Percentiles rank a stretch among this genome's conserved stretches.
Conservation (phyloP, 2,888 invertebrate species). For the Athalia circularis region DNA sequence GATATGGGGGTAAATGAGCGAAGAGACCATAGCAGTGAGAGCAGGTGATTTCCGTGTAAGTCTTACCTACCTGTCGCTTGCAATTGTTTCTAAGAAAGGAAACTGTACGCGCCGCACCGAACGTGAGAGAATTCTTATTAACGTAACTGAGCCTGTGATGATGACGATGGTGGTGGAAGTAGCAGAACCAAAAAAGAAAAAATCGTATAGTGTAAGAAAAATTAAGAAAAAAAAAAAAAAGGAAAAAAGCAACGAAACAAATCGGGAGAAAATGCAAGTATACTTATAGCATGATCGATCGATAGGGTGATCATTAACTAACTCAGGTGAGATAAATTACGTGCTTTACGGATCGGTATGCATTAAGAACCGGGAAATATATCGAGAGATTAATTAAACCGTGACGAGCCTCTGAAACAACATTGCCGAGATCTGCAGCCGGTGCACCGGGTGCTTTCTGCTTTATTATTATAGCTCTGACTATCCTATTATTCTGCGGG, state of each 20-base stretch:
- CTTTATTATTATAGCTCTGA: too few species aligned
- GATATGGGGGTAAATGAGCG: constrained; percentile 59
- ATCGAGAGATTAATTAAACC: too few species aligned
- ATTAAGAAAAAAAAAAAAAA: neutral
- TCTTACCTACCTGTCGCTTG: constrained; percentile 50
- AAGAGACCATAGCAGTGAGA: constrained; percentile 8
- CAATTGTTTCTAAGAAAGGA: constrained; percentile 69
- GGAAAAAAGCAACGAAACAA: neutral
- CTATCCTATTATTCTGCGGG: too few species aligned
- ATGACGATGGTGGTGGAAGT: constrained; percentile 2
- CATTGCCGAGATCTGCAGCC: too few species aligned
- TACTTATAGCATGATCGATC: neutral
- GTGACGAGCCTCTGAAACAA: too few species aligned
- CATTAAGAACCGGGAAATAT: too few species aligned
- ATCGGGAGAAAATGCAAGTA: constrained; percentile 4
- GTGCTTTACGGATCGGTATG: too few species aligned
- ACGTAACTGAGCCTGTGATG: constrained; percentile 27
- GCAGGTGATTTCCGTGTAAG: constrained; percentile 55
- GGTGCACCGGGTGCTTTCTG: too few species aligned
- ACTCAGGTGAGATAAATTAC: neutral
- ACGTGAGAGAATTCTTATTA: constrained; percentile 65
- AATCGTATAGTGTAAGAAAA: neutral
- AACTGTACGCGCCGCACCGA: constrained; percentile 52
- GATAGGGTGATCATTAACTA: neutral
- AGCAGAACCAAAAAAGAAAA: neutral